phyloP scores from a whole-genome alignment of 2,888 invertebrate genomes.

The Marronus borbonicus region DNA sequence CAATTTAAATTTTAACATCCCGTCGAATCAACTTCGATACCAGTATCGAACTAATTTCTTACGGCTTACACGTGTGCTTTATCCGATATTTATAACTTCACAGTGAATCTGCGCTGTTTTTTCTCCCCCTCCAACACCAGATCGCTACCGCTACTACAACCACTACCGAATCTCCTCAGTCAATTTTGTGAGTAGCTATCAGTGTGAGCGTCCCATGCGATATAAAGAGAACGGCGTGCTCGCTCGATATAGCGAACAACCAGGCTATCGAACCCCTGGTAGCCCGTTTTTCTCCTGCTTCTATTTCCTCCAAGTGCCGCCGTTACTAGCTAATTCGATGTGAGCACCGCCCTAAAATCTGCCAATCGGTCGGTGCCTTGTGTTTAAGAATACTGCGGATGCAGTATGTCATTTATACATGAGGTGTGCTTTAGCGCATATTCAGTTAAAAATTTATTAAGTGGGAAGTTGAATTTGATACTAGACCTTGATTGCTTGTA shows the following conservation, averaged over 20 bases:
- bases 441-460: no score
- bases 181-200: constrained; percentile 54
- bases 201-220: constrained; percentile 50
- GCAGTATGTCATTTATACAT: no score
- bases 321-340: constrained; percentile 22
- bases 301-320: constrained; percentile 10
- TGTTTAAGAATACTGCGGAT: no score
- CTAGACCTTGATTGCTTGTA: no score
- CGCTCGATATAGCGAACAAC: constrained; percentile 56
- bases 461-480: no score
- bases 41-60: no score
- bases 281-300: constrained; percentile 26
- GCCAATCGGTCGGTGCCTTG: not conserved
- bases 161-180: constrained; percentile 9
- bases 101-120: constrained; percentile 33
- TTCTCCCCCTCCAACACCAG: constrained; percentile 19
- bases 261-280: constrained; percentile 56
- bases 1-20: no score
- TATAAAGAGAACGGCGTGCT: constrained; percentile 38
- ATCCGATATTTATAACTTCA: constrained; percentile 18
- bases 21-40: no score
- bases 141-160: no score
- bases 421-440: no score
- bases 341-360: constrained; percentile 30
- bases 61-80: constrained; percentile 7